Conservation (phyloP, 2,797 vertebrate species). For the Bradypodion pumilum region DNA sequence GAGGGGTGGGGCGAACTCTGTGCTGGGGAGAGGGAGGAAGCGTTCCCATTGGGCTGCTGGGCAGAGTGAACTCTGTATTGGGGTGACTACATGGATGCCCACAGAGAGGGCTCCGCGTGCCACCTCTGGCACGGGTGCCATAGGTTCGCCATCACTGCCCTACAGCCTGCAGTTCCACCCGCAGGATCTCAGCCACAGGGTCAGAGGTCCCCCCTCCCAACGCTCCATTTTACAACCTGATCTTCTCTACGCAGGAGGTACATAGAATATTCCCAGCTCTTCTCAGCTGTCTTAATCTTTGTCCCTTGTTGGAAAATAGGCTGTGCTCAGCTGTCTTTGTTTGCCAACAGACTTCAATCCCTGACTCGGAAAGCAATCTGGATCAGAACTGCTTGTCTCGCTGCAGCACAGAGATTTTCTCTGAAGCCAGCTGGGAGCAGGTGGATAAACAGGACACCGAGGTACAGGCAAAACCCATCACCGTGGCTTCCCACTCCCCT, state of each 20-base stretch:
- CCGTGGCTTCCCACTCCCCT: conserved; percentile 52
- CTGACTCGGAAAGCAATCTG: conserved; percentile 93
- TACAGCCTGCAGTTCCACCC: too few relatives aligned
- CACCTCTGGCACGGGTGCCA: too few relatives aligned
- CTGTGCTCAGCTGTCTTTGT: conserved; percentile 81
- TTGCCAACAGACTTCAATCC: conserved; percentile 91
- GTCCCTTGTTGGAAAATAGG: conserved; percentile 47
- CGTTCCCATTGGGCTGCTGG: too few relatives aligned
- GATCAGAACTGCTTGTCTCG: conserved; percentile 96
- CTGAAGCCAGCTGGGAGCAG: conserved; percentile 99
- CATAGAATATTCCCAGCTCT: not conserved
- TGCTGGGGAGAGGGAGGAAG: too few relatives aligned
- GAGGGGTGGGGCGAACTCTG: too few relatives aligned
- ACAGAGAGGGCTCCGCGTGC: too few relatives aligned
- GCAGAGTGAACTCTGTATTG: too few relatives aligned
- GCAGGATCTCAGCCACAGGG: not conserved
- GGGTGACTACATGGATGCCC: too few relatives aligned
- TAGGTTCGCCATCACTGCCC: too few relatives aligned
- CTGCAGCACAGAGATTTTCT: conserved; percentile 98
- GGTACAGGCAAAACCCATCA: conserved; percentile 81
- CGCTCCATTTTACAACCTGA: not conserved
- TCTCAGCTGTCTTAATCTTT: not conserved
- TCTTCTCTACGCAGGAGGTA: not conserved
- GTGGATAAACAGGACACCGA: conserved; percentile 98
- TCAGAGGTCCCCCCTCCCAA: not conserved